These are phyloP conservation scores for Physella acuta DNA, from an alignment of 1,140 invertebrate genomes.

Conservation along the genomic window DNA sequence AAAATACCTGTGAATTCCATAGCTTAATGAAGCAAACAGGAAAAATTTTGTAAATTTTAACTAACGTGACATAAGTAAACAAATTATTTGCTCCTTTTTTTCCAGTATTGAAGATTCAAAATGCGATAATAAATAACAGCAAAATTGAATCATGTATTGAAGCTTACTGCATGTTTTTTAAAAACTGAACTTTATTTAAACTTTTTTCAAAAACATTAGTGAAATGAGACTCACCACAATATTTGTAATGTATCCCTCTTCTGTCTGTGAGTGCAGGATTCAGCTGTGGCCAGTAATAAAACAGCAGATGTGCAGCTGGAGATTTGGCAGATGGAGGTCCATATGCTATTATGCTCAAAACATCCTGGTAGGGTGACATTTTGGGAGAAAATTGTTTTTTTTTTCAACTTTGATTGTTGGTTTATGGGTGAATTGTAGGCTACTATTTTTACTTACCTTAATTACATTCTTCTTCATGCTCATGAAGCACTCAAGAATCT, in stretches of 20 bases:
- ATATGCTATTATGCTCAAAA: slow-evolving; percentile 94
- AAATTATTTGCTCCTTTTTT: too few species aligned
- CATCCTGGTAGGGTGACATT: slow-evolving; percentile 76
- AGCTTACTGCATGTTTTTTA: too few species aligned
- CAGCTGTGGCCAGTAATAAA: slow-evolving; percentile 99
- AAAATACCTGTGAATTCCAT: slow-evolving; percentile 35
- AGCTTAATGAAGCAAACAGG: slow-evolving; percentile 26
- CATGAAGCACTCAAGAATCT: slow-evolving; percentile 92
- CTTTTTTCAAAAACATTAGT: too few species aligned
- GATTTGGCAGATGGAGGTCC: slow-evolving; percentile 87
- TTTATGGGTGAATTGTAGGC: neutral
- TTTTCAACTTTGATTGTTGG: neutral
- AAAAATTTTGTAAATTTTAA: too few species aligned
- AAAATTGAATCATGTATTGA: too few species aligned
- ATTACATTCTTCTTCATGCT: slow-evolving; percentile 83
- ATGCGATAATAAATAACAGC: too few species aligned
- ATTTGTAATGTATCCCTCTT: slow-evolving; percentile 83
- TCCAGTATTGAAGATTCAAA: too few species aligned
- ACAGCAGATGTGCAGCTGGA: slow-evolving; percentile 92
- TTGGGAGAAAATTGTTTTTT: too few species aligned
- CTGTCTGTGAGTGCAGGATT: slow-evolving; percentile 91
- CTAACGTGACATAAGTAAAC: too few species aligned
- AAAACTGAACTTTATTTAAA: too few species aligned
- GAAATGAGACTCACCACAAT: slow-evolving; percentile 72
- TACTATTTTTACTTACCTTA: slow-evolving; percentile 41